Conservation (phyloP, 2,888 invertebrate species). For the Cephus pulcher region DNA sequence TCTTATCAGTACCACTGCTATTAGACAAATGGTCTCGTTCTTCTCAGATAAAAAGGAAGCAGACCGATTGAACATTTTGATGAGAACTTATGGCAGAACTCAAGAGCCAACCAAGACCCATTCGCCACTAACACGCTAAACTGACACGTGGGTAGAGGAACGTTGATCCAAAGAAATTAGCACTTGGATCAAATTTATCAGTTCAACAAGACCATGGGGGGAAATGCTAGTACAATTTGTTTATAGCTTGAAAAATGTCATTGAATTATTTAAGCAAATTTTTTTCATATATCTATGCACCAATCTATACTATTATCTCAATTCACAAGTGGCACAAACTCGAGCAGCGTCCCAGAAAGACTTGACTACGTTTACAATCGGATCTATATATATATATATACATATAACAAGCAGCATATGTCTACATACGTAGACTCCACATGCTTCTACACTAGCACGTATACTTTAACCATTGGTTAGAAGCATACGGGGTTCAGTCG, state of each 20-base stretch:
- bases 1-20: not conserved
- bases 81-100: not conserved
- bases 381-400: not conserved
- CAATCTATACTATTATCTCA: not conserved
- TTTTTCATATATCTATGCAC: not conserved
- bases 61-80: not conserved
- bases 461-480: not conserved
- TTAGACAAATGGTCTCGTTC: not conserved
- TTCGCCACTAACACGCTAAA: not conserved
- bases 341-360: not conserved
- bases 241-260: not conserved
- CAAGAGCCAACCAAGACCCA: not conserved
- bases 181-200: not conserved
- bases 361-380: not conserved
- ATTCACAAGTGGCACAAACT: not conserved
- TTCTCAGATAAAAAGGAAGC: not conserved
- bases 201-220: not conserved
- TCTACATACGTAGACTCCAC: not conserved
- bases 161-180: not conserved
- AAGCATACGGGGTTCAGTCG: constrained; percentile 28
- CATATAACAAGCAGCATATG: not conserved
- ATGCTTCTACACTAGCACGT: not conserved
- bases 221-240: not conserved
- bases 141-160: not conserved
- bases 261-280: not conserved